Evolutionary conservation across 2,888 invertebrate species (phyloP).

Genomic region (Ptycholaimellus sp.): DNA sequence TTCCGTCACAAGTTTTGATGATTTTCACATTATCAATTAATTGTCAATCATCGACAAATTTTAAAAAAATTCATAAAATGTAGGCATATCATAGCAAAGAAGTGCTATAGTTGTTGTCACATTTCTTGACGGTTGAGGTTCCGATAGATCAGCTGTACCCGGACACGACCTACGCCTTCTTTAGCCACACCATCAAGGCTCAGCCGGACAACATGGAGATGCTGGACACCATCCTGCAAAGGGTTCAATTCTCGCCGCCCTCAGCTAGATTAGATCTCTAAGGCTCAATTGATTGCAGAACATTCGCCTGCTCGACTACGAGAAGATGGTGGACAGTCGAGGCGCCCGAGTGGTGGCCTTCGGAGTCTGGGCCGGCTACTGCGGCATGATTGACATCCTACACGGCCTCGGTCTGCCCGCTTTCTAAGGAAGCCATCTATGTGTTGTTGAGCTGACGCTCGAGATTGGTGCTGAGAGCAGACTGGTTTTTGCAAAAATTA

Average conservation of each 20-base stretch:
- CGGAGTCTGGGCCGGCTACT: constrained; percentile 90
- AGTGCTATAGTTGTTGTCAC: too few species aligned
- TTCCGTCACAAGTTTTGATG: not conserved
- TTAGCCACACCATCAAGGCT: constrained; percentile 97
- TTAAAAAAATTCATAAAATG: too few species aligned
- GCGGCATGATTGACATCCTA: constrained; percentile 91
- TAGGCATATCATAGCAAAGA: too few species aligned
- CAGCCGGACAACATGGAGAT: constrained; percentile 94
- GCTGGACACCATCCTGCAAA: constrained; percentile 76
- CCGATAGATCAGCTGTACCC: constrained; percentile 62
- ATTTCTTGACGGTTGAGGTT: constrained; percentile 9
- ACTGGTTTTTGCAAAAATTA: too few species aligned
- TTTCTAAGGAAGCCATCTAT: too few species aligned
- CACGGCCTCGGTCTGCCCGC: constrained; percentile 86
- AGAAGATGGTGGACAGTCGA: constrained; percentile 64
- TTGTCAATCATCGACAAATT: too few species aligned
- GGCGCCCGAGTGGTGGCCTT: constrained; percentile 87
- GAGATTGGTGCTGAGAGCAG: too few species aligned
- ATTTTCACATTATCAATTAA: not conserved
- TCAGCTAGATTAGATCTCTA: too few species aligned
- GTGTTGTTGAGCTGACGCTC: too few species aligned
- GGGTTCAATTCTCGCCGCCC: too few species aligned
- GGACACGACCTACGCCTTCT: constrained; percentile 89
- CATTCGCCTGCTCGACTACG: constrained; percentile 85
- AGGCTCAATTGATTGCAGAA: constrained; percentile 47